These are phyloP conservation scores for Podarcis lilfordi DNA, from an alignment of 2,797 vertebrate species.

Conservation along the genomic window DNA sequence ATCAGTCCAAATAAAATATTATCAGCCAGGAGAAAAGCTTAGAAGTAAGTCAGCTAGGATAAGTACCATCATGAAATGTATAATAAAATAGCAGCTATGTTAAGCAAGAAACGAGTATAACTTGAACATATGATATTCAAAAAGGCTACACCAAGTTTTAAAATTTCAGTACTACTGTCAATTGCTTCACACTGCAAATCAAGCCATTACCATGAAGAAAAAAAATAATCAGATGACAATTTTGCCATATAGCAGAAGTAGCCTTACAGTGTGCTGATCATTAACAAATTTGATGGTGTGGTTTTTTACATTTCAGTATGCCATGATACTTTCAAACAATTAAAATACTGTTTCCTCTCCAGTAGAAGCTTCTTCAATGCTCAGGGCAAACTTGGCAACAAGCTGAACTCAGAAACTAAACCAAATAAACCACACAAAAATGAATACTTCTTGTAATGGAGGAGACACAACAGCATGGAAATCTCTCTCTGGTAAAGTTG, in stretches of 20 bases:
- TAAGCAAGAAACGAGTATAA: neutral
- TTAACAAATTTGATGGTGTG: constrained; percentile 6
- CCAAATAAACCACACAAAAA: constrained; percentile 55
- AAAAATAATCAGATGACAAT: constrained; percentile 52
- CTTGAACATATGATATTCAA: neutral
- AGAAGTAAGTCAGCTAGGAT: neutral
- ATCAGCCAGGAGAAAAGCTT: neutral
- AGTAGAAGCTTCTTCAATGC: constrained; percentile 52
- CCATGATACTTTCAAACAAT: neutral
- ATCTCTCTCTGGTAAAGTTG: constrained; percentile 80
- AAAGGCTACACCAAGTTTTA: constrained; percentile 44
- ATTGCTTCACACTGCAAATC: constrained; percentile 57
- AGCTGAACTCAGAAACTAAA: constrained; percentile 56
- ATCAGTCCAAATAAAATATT: neutral
- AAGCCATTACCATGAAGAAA: constrained; percentile 49
- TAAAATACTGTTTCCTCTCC: neutral
- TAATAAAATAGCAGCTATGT: neutral
- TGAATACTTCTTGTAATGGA: constrained; percentile 79
- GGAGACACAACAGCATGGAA: constrained; percentile 74
- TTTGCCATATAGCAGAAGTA: constrained; percentile 74
- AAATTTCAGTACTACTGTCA: constrained; percentile 44
- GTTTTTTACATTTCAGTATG: neutral
- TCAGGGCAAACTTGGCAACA: constrained; percentile 68
- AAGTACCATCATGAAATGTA: neutral
- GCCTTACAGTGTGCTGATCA: neutral